phyloP scores from a whole-genome alignment of 2,113 vertebrate genomes.

The Carassius gibelio region DNA sequence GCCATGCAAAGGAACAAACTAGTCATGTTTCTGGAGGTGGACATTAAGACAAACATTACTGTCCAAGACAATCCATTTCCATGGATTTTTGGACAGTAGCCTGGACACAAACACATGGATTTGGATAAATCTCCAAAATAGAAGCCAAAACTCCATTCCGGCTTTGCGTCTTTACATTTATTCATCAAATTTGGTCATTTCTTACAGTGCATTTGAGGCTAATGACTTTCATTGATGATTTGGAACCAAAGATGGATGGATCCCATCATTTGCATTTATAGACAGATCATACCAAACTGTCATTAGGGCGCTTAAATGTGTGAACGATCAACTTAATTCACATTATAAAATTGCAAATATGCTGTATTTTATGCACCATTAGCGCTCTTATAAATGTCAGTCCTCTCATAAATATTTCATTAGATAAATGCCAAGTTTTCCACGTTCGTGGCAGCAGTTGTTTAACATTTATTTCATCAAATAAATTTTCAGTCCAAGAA shows the following conservation, averaged over 20 bases:
- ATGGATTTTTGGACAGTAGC: conserved; percentile 33
- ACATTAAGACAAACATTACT: conserved; percentile 20
- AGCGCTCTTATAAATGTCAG: conserved; percentile 17
- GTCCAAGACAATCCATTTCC: too few relatives aligned
- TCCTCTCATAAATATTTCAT: conserved; percentile 13
- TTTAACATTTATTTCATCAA: not conserved
- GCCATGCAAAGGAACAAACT: not conserved
- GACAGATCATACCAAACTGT: not conserved
- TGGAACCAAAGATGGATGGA: not conserved
- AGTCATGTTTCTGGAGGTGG: not conserved
- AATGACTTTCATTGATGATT: not conserved
- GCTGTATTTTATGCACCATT: conserved; percentile 8
- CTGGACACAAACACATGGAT: not conserved
- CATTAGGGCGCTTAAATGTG: not conserved
- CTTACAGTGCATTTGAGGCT: not conserved
- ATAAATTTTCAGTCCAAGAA: not conserved
- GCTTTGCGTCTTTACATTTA: not conserved
- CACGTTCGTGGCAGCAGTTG: not conserved
- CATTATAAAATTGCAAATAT: conserved; percentile 14
- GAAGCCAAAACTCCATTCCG: not conserved
- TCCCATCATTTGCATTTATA: not conserved
- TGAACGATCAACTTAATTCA: conserved; percentile 1
- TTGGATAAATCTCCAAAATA: not conserved
- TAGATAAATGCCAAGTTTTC: conserved; percentile 26
- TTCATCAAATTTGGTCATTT: not conserved